These are phyloP conservation scores for Pandemis cinnamomeana DNA, from an alignment of 2,888 invertebrate genomes.

Conservation along the genomic window DNA sequence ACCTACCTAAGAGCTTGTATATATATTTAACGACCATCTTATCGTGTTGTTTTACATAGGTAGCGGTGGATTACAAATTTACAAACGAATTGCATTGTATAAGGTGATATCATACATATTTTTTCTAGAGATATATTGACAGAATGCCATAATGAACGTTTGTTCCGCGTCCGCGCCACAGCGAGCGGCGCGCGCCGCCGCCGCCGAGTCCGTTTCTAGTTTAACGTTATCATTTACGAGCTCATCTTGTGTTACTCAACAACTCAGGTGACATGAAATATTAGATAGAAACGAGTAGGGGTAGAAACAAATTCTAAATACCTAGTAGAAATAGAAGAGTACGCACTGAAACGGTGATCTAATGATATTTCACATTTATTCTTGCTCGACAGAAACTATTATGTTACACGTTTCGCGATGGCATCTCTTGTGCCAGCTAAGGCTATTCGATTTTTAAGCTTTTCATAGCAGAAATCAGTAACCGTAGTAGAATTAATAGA, in stretches of 20 bases:
- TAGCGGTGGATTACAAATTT: constrained; percentile 56
- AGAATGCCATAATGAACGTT: constrained; percentile 52
- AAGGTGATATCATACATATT: constrained; percentile 58
- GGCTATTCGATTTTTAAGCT: constrained; percentile 30
- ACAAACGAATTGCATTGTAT: constrained; percentile 51
- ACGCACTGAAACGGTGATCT: constrained; percentile 17
- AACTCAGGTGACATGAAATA: constrained; percentile 32
- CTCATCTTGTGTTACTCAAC: constrained; percentile 14
- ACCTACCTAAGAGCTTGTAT: constrained; percentile 73
- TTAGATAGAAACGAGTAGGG: constrained; percentile 36
- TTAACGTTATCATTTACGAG: constrained; percentile 16
- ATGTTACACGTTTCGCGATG: neutral
- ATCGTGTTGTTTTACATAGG: constrained; percentile 59
- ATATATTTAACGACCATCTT: constrained; percentile 63
- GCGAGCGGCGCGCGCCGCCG: constrained; percentile 21
- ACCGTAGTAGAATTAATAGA: constrained; percentile 37
- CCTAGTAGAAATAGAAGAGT: constrained; percentile 33
- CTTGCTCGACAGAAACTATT: constrained; percentile 10
- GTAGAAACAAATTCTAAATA: constrained; percentile 42
- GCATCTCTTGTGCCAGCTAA: constrained; percentile 16
- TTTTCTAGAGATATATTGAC: constrained; percentile 70
- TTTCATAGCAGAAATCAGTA: constrained; percentile 33
- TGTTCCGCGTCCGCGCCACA: constrained; percentile 47
- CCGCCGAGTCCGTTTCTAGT: constrained; percentile 32
- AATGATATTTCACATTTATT: constrained; percentile 22